phyloP scores from a whole-genome alignment of 1,140 invertebrate species.

The Diabrotica virgifera region DNA sequence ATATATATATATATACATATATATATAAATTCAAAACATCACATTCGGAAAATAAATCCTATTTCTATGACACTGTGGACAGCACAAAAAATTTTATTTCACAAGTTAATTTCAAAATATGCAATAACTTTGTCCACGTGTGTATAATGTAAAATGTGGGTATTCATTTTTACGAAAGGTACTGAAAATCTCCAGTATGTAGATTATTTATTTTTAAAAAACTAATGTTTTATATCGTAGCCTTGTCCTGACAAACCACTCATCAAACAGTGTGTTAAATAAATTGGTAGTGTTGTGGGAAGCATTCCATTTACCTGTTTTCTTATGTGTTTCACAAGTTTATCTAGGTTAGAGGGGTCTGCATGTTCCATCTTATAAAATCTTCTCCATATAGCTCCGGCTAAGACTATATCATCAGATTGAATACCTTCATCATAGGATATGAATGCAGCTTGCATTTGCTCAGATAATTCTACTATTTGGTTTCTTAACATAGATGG shows the following conservation, averaged over 20 bases:
- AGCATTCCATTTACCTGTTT: constrained; percentile 57
- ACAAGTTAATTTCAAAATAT: no score
- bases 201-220: neutral
- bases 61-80: no score
- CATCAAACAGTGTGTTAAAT: neutral
- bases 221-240: neutral
- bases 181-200: no score
- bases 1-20: no score
- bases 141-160: no score
- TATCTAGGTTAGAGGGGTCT: constrained; percentile 61
- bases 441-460: constrained; percentile 80
- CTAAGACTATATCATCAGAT: constrained; percentile 69
- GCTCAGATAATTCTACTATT: constrained; percentile 62
- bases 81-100: no score
- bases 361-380: constrained; percentile 65
- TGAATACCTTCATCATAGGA: constrained; percentile 83
- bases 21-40: neutral
- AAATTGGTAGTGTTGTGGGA: neutral
- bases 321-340: constrained; percentile 67
- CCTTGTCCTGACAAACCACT: neutral
- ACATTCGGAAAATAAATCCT: no score
- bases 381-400: constrained; percentile 79
- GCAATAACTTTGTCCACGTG: no score
- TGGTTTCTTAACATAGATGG: constrained; percentile 56
- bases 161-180: no score